These are phyloP conservation scores for Oxystoma pomonae DNA, from an alignment of 2,888 invertebrate species.

Conservation along the genomic window DNA sequence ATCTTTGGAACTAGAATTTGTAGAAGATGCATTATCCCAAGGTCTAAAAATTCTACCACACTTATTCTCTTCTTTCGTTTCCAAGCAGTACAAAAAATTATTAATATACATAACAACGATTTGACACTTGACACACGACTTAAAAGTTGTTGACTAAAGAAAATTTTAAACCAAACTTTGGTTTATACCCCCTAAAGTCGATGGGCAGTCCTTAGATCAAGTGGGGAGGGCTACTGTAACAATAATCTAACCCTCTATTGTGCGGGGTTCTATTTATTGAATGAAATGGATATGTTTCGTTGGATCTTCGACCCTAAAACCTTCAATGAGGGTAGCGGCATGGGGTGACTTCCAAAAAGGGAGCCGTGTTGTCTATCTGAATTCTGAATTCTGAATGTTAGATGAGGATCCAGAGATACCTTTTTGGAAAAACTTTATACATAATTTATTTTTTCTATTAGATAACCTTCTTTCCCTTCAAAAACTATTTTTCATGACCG, in stretches of 20 bases:
- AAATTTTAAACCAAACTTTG: conserved; percentile 39
- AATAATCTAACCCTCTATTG: conserved; percentile 45
- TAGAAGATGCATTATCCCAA: conserved; percentile 30
- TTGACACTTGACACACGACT: conserved; percentile 38
- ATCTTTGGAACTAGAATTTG: conserved; percentile 18
- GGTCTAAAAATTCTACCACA: conserved; percentile 36
- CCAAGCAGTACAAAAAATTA: conserved; percentile 21
- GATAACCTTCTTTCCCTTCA: no score
- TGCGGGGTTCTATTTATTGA: conserved; percentile 39
- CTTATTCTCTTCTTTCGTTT: conserved; percentile 28
- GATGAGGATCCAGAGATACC: no score
- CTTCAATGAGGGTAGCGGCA: conserved; percentile 25
- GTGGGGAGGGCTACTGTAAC: conserved; percentile 44
- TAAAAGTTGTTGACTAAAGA: conserved; percentile 39
- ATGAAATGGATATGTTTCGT: conserved; percentile 41
- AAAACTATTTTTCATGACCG: no score
- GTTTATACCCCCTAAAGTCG: conserved; percentile 28
- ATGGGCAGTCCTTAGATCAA: conserved; percentile 42
- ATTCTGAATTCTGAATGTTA: no score
- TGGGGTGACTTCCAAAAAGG: conserved; percentile 23
- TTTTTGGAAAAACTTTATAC: no score
- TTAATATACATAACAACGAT: conserved; percentile 25
- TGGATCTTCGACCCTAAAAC: background rate
- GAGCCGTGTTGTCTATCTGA: background rate
- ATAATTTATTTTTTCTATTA: no score